phyloP scores from a whole-genome alignment of 2,888 invertebrate species.

The Hipparchia sbordonii region DNA sequence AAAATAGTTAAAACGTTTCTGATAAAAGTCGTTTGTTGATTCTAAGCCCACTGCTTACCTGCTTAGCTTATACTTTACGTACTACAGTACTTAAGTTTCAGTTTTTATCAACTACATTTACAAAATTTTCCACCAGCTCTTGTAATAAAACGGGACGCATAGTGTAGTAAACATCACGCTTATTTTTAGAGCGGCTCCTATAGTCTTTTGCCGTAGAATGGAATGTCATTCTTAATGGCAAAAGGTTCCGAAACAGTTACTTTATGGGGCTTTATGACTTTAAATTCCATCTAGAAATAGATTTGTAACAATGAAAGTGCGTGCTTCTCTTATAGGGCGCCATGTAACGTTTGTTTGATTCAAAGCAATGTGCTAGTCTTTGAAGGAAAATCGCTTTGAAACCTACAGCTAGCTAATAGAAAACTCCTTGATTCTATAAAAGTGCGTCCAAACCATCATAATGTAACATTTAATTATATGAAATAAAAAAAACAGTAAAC shows the following conservation, averaged over 20 bases:
- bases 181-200: constrained; percentile 54
- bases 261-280: constrained; percentile 37
- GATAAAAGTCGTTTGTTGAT: not conserved
- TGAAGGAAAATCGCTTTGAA: not conserved
- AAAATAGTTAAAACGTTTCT: too few relatives aligned
- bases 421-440: too few relatives aligned
- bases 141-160: constrained; percentile 47
- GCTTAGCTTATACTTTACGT: not conserved
- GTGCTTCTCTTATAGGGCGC: constrained; percentile 9
- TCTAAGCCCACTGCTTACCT: not conserved
- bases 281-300: constrained; percentile 38
- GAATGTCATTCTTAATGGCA: constrained; percentile 47
- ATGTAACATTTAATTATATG: too few relatives aligned
- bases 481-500: too few relatives aligned
- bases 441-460: too few relatives aligned
- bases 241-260: constrained; percentile 42
- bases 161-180: constrained; percentile 55
- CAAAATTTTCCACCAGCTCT: not conserved
- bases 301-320: constrained; percentile 30
- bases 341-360: not conserved
- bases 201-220: constrained; percentile 44
- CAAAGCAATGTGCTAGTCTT: not conserved
- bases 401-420: too few relatives aligned
- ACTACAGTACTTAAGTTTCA: not conserved
- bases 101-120: not conserved